phyloP scores from a whole-genome alignment of 2,113 vertebrate species.

The Nothoprocta pentlandii region DNA sequence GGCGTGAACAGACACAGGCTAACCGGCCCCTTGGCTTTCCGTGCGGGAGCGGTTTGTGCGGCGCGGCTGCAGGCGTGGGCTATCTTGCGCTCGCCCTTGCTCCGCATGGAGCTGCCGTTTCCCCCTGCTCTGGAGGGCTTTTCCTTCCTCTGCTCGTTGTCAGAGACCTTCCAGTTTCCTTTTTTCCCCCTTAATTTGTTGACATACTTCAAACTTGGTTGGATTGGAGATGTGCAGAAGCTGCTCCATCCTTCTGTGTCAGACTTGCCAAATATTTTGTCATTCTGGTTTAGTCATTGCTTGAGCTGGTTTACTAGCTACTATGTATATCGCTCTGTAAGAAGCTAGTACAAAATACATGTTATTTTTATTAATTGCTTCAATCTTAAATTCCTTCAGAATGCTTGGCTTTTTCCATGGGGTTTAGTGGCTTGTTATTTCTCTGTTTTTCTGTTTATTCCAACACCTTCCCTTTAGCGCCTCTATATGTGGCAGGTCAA shows the following conservation, averaged over 20 bases:
- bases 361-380: background rate
- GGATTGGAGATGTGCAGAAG: background rate
- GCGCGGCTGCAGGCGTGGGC: fast-evolving
- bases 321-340: fast-evolving
- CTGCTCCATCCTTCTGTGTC: background rate
- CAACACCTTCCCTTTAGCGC: background rate
- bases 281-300: background rate
- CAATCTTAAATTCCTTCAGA: background rate
- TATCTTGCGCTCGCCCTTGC: fast-evolving
- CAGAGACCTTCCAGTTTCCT: background rate
- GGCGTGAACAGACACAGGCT: no score
- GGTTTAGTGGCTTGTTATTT: background rate
- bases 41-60: no score
- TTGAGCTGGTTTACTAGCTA: background rate
- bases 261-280: background rate
- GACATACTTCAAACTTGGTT: fast-evolving
- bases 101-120: background rate
- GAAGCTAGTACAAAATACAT: background rate
- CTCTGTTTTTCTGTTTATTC: background rate
- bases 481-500: background rate
- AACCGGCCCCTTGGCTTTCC: no score
- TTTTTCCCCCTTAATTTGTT: background rate
- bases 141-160: background rate
- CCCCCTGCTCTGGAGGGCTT: fast-evolving
- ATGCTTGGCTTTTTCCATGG: background rate